These are phyloP conservation scores for Lutraria lutraria DNA, from an alignment of 2,888 invertebrate genomes.

Conservation along the genomic window DNA sequence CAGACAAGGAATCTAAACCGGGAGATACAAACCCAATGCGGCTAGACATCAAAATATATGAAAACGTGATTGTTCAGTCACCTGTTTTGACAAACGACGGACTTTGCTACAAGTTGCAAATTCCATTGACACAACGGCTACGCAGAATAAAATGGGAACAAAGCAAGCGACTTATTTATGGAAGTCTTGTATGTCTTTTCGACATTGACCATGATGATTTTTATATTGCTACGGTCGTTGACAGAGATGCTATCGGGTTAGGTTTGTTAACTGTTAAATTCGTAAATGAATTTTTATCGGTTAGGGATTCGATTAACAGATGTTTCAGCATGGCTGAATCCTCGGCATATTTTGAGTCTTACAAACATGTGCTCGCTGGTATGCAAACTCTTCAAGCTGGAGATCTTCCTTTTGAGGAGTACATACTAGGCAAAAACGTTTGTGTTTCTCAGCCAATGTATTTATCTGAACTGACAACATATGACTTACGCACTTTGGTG, in stretches of 20 bases:
- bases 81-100: slow-evolving; percentile 71
- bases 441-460: slow-evolving; percentile 70
- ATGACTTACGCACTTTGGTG: slow-evolving; percentile 60
- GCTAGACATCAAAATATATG: slow-evolving; percentile 76
- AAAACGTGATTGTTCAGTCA: slow-evolving; percentile 73
- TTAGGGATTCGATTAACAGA: slow-evolving; percentile 49
- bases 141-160: slow-evolving; percentile 85
- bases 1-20: background rate
- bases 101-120: slow-evolving; percentile 68
- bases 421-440: slow-evolving; percentile 71
- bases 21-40: background rate
- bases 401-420: slow-evolving; percentile 74
- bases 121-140: slow-evolving; percentile 51
- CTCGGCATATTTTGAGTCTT: slow-evolving; percentile 93
- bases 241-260: slow-evolving; percentile 71
- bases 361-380: slow-evolving; percentile 91
- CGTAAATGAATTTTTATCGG: slow-evolving; percentile 47
- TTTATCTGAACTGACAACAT: slow-evolving; percentile 44
- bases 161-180: slow-evolving; percentile 90
- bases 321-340: slow-evolving; percentile 91
- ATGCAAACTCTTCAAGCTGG: slow-evolving; percentile 88
- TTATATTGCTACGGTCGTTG: slow-evolving; percentile 89
- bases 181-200: slow-evolving; percentile 92
- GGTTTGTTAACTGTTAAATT: slow-evolving; percentile 72
- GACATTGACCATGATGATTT: slow-evolving; percentile 90